These are phyloP conservation scores for Micromussa lordhowensis DNA, from an alignment of 92 coral and sea anemone genomes.

Conservation along the genomic window DNA sequence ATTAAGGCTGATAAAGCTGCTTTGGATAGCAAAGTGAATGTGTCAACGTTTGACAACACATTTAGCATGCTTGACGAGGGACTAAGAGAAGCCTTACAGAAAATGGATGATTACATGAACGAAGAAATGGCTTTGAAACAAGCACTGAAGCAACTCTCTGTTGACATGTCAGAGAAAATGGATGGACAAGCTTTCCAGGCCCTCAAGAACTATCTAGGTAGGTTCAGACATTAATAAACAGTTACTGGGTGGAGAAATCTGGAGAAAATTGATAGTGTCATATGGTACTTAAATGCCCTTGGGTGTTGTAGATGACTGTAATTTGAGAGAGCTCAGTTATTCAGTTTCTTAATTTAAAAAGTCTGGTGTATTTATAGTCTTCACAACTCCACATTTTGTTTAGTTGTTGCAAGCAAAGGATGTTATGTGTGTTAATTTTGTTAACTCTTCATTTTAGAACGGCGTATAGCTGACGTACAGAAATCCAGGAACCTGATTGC, in stretches of 20 bases:
- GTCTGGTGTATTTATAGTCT: too few relatives aligned
- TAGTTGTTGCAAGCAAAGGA: not conserved
- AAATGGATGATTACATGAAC: conserved; percentile 98
- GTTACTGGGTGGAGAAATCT: not conserved
- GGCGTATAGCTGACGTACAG: conserved; percentile 93
- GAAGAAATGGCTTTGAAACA: conserved; percentile 93
- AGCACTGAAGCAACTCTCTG: conserved; percentile 86
- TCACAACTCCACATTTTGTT: too few relatives aligned
- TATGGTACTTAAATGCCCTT: too few relatives aligned
- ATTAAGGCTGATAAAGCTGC: conserved; percentile 95
- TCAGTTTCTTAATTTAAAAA: too few relatives aligned
- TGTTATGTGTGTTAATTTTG: not conserved
- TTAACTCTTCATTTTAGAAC: conserved; percentile 52
- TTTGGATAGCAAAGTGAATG: conserved; percentile 87
- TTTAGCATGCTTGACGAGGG: conserved; percentile 93
- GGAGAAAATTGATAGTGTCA: too few relatives aligned
- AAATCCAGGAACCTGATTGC: conserved; percentile 90
- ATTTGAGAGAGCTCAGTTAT: too few relatives aligned
- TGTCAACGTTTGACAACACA: conserved; percentile 87
- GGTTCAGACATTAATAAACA: not conserved
- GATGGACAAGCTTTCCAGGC: conserved; percentile 92
- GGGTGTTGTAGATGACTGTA: too few relatives aligned
- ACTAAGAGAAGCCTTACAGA: conserved; percentile 89
- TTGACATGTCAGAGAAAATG: conserved; percentile 94
- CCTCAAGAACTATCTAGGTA: conserved; percentile 88